phyloP scores from a whole-genome alignment of 2,888 invertebrate genomes.

The Cryptosula pallasiana region DNA sequence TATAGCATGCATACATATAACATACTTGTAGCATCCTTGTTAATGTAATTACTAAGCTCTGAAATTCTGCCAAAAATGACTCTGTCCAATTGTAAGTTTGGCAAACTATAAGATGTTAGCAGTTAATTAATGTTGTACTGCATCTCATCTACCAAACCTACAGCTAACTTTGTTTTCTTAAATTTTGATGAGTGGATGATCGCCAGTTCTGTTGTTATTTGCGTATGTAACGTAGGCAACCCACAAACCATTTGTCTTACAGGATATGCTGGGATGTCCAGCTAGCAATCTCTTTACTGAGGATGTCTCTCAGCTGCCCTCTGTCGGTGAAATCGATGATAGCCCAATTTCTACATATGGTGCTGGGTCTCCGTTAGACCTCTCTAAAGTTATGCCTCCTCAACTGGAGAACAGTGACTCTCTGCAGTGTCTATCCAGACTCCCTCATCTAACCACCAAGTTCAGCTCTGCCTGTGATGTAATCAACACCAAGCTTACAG shows the following conservation, averaged over 20 bases:
- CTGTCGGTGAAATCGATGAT: not conserved
- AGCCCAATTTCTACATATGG: not conserved
- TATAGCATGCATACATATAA: no score
- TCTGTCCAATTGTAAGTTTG: no score
- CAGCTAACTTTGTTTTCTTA: no score
- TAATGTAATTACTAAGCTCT: no score
- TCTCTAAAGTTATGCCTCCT: not conserved
- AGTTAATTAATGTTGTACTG: no score
- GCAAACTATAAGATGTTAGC: no score
- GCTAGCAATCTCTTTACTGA: constrained; percentile 13
- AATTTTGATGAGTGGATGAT: no score
- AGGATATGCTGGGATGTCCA: not conserved
- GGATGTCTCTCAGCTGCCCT: constrained; percentile 12
- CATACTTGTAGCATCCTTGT: no score
- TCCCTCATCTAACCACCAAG: not conserved
- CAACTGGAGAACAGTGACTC: not conserved
- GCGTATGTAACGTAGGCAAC: no score
- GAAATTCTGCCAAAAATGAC: no score
- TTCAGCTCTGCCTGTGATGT: not conserved
- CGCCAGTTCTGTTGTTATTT: no score
- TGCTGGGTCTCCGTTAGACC: not conserved
- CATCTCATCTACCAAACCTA: no score
- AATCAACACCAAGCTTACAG: not conserved
- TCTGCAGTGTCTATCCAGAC: constrained; percentile 5
- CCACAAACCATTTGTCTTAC: not conserved